Evolutionary conservation across 2,888 invertebrate genomes (phyloP).

Genomic region (Venusia cambrica): DNA sequence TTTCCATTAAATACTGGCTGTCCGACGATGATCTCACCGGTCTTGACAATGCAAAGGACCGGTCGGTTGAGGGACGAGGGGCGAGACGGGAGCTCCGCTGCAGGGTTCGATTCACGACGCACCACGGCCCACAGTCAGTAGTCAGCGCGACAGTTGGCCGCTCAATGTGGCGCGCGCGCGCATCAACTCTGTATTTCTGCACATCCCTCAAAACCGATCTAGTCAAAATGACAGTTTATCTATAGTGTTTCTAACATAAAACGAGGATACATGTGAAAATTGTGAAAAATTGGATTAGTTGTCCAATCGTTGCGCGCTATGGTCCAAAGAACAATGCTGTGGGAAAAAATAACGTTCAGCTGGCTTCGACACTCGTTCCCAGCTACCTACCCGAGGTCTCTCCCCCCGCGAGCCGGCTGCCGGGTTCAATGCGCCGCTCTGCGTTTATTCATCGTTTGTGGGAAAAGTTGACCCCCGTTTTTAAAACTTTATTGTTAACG

Average conservation of each 20-base stretch:
- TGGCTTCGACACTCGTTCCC: conserved; percentile 79
- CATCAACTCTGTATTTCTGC: conserved; percentile 45
- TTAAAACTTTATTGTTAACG: conserved; percentile 76
- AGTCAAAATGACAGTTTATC: conserved; percentile 64
- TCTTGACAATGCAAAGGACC: conserved; percentile 79
- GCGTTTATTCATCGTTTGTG: conserved; percentile 81
- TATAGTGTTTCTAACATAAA: conserved; percentile 33
- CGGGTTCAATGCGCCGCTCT: conserved; percentile 80
- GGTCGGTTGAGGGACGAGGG: conserved; percentile 58
- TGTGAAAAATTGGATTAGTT: conserved; percentile 50
- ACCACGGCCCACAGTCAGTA: conserved; percentile 51
- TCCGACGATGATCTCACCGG: conserved; percentile 75
- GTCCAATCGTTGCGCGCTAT: conserved; percentile 60
- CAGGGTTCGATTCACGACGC: conserved; percentile 71
- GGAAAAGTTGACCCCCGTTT: conserved; percentile 80
- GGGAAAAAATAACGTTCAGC: conserved; percentile 83
- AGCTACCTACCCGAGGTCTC: conserved; percentile 75
- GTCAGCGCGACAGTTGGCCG: conserved; percentile 70
- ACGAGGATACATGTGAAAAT: conserved; percentile 44
- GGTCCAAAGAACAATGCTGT: conserved; percentile 81
- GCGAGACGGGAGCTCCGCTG: conserved; percentile 54
- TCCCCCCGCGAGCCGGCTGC: conserved; percentile 74
- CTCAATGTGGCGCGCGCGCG: conserved; percentile 74
- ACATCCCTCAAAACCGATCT: conserved; percentile 57
- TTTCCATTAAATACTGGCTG: conserved; percentile 55